phyloP scores from a whole-genome alignment of 1,140 invertebrate species.

The Drosophila saltans region DNA sequence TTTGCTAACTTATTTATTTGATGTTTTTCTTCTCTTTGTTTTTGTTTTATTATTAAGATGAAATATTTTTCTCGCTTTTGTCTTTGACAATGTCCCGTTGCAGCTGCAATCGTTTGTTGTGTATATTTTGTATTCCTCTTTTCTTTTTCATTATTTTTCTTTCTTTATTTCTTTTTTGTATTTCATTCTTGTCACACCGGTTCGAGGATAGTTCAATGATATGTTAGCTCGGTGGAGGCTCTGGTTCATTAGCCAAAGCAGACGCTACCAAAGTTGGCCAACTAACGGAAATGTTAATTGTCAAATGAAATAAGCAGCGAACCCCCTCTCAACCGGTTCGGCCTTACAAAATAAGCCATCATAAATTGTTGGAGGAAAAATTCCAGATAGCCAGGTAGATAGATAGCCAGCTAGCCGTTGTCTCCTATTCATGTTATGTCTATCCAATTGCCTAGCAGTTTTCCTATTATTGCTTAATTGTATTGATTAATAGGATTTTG shows the following conservation, averaged over 20 bases:
- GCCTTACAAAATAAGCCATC: constrained; percentile 77
- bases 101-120: constrained; percentile 3
- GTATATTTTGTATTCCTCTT: neutral
- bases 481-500: constrained; percentile 80
- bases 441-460: constrained; percentile 71
- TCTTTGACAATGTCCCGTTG: constrained; percentile 44
- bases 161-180: constrained; percentile 12
- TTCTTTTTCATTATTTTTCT: constrained; percentile 7
- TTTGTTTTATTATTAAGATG: constrained; percentile 34
- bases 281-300: constrained; percentile 81
- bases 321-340: constrained; percentile 57
- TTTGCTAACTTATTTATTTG: constrained; percentile 15
- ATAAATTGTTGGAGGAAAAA: constrained; percentile 73
- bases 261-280: constrained; percentile 80
- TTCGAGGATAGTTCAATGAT: constrained; percentile 63
- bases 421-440: constrained; percentile 21
- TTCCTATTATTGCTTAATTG: constrained; percentile 79
- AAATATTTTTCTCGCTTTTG: constrained; percentile 49
- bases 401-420: constrained; percentile 53
- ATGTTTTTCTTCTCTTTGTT: constrained; percentile 41
- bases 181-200: constrained; percentile 62
- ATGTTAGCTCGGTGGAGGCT: constrained; percentile 20
- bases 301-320: constrained; percentile 66
- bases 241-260: constrained; percentile 78
- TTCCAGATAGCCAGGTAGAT: constrained; percentile 40